Percentiles rank a stretch among this genome's conserved stretches.
Evolutionary conservation across 2,113 vertebrate species (phyloP).

Genomic region (Trogon surrucura): DNA sequence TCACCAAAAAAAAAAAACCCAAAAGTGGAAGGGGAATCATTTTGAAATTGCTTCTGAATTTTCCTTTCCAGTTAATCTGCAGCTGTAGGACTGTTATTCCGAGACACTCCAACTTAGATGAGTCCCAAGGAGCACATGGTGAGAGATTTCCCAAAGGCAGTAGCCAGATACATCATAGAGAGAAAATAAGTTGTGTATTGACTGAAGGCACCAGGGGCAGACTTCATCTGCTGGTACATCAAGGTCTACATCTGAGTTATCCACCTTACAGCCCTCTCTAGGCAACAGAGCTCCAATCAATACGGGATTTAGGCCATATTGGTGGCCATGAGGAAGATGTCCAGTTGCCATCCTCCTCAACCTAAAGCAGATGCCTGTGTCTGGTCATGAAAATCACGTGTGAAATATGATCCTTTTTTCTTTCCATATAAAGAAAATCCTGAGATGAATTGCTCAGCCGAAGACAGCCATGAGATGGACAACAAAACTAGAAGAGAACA

Average conservation of each 20-base stretch:
- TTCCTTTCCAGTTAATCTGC: not conserved
- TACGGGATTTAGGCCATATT: rapidly evolving
- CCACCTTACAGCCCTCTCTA: not conserved
- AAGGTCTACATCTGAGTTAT: not conserved
- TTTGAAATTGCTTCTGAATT: constrained; percentile 18
- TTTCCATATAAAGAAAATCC: not conserved
- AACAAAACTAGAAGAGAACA: not conserved
- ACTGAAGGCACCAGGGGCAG: not conserved
- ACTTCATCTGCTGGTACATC: not conserved
- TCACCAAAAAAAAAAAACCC: not conserved
- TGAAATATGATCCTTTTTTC: not conserved
- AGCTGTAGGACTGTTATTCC: not conserved
- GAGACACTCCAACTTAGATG: not conserved
- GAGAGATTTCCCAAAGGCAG: not conserved
- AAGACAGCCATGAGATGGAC: not conserved
- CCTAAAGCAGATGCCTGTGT: not conserved
- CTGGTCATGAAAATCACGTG: not conserved
- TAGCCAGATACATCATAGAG: not conserved
- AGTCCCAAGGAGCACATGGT: not conserved
- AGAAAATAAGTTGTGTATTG: not conserved
- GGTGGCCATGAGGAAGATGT: not conserved
- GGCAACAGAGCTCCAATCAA: not conserved
- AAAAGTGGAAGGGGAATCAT: not conserved
- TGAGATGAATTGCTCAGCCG: not conserved
- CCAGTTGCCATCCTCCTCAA: not conserved